These are phyloP conservation scores for Tetrapedia diversipes DNA, from an alignment of 2,888 invertebrate species.

Conservation along the genomic window DNA sequence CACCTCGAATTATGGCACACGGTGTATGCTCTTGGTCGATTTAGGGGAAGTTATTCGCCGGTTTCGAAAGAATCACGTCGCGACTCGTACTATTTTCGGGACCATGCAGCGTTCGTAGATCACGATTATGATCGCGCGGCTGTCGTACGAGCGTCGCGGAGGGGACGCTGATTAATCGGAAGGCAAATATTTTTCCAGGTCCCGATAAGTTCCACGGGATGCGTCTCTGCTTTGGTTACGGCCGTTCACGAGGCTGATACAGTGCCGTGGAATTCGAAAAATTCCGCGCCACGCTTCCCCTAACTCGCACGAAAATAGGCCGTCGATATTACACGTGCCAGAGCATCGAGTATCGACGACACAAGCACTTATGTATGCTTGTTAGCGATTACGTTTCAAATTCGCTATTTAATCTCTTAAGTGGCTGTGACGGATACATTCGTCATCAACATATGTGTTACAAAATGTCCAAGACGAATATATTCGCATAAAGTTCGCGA, in stretches of 20 bases:
- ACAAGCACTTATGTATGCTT: constrained; percentile 25
- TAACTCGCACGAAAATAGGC: constrained; percentile 65
- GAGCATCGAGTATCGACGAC: constrained; percentile 41
- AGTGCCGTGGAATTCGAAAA: constrained; percentile 58
- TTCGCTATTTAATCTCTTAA: too few species aligned
- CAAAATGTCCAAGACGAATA: too few species aligned
- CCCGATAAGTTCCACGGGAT: constrained; percentile 46
- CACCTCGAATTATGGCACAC: too few species aligned
- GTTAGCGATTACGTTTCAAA: too few species aligned
- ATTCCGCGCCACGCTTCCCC: constrained; percentile 52
- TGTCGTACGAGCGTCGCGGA: constrained; percentile 34
- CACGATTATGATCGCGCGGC: constrained; percentile 32
- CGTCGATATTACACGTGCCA: constrained; percentile 59
- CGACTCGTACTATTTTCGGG: constrained; percentile 36
- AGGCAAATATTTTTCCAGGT: constrained; percentile 47
- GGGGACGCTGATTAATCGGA: constrained; percentile 47
- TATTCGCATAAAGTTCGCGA: too few species aligned
- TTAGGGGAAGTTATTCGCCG: neutral
- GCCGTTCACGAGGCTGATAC: constrained; percentile 31
- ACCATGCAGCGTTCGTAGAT: constrained; percentile 30
- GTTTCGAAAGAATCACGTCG: constrained; percentile 25
- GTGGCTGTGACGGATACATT: too few species aligned
- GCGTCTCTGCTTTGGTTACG: constrained; percentile 38
- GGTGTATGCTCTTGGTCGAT: neutral
- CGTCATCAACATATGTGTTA: too few species aligned